Base-by-base conservation (phyloP, 2,888 invertebrate genomes). In the Sinotaia quadrata region DNA sequence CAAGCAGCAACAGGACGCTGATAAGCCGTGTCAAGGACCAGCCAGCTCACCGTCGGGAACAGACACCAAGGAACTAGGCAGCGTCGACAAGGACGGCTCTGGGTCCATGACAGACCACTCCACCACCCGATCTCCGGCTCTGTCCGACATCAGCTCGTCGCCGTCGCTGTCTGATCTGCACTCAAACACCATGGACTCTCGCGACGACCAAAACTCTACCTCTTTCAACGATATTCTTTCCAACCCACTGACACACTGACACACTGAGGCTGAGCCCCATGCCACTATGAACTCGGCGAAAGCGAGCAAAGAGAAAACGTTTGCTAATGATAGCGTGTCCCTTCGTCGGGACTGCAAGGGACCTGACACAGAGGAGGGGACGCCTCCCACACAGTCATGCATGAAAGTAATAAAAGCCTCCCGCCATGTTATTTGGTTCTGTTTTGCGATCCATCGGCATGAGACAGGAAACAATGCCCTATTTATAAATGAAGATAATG, bases 121-220 rank as follows among this genome's bases (percentile, higher is more conserved):
- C 52, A 83, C 82, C 68, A 78, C 81, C 31, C 75, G 76, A 29
- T 84, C 85, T 1, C 85, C 85, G 4, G 80, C 80, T 3, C 69
- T 84, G 18, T 85, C 84, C 15, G 85, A 85, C 73, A 83, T 84
- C 69, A 84, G 84, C 71, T 84, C 84, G 77, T 77, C 81, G 36
- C 81, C 82, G 18, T 83, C 83, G 7, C 75, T 84, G 74, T 76
- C 79, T 51, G 85, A 85, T 69, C 73, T 85, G 33, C 84, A 84
- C 47, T 73, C 79, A 7, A 75, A 79, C 34, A 75, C 80, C 57
- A 71, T 81, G 60, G 85, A 85, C 4, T 78, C 76, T 1, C 84
- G 84, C 59, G 82, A 81, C 67, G 70, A 73, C 68, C 70, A 70
- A 60, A 24, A 70, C 69, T 78, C 82, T 54, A 85, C 78, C 71